These are phyloP conservation scores for Leptobrachium ailaonicum DNA, from an alignment of 2,113 vertebrate genomes.

Conservation along the genomic window DNA sequence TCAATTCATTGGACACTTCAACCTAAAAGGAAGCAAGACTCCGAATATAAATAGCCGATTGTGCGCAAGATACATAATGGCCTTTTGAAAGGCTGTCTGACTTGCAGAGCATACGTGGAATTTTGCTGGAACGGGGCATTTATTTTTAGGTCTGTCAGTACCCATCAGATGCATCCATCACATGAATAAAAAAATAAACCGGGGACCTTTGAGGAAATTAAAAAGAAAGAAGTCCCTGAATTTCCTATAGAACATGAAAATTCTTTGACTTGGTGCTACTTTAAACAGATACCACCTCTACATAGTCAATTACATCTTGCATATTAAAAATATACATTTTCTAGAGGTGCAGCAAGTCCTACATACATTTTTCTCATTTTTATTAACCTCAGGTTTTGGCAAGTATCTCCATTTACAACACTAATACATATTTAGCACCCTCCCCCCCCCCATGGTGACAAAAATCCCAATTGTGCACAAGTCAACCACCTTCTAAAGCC, in stretches of 20 bases:
- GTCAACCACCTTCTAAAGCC: neutral
- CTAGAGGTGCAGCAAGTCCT: neutral
- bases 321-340: neutral
- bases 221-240: neutral
- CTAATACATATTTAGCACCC: neutral
- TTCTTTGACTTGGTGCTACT: neutral
- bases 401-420: neutral
- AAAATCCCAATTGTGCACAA: neutral
- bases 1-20: conserved; percentile 2
- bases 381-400: too few relatives aligned
- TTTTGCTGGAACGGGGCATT: neutral
- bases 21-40: neutral
- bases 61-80: neutral
- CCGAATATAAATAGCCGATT: neutral
- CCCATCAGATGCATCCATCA: neutral
- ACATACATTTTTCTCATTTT: too few relatives aligned
- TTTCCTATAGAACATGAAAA: neutral
- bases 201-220: neutral
- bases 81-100: neutral
- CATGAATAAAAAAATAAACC: neutral
- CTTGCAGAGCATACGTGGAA: neutral
- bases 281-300: neutral
- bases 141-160: conserved; percentile 11
- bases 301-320: neutral
- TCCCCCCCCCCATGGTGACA: neutral